Conservation (phyloP, 1,140 invertebrate genomes). For the Ceratina australensis region DNA sequence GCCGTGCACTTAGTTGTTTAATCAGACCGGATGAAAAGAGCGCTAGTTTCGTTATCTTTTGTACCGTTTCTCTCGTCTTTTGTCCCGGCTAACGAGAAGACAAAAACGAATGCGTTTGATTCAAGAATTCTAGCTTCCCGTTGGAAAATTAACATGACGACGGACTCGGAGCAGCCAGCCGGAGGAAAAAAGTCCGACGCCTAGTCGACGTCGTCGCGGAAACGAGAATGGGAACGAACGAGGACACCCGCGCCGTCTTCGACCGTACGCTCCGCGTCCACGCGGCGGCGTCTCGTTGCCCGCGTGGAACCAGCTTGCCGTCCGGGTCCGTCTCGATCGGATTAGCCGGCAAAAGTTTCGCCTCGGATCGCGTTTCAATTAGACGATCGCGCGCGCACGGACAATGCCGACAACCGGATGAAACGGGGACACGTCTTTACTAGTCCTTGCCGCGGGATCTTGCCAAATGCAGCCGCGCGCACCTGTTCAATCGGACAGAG, state of each 20-base stretch:
- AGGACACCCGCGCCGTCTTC: not conserved
- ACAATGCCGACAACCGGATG: constrained; percentile 50
- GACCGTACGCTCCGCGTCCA: not conserved
- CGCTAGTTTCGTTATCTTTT: constrained; percentile 47
- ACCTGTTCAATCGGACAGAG: constrained; percentile 58
- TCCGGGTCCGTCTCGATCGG: too few relatives aligned
- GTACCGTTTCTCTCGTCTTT: constrained; percentile 26
- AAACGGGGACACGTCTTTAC: constrained; percentile 40
- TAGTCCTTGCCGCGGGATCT: constrained; percentile 23
- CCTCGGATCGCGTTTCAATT: constrained; percentile 15
- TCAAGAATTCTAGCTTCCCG: constrained; percentile 23
- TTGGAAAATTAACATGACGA: constrained; percentile 37
- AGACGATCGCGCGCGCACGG: not conserved
- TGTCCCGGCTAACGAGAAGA: constrained; percentile 38
- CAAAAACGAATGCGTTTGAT: constrained; percentile 46
- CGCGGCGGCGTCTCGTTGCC: too few relatives aligned
- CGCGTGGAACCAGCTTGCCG: not conserved
- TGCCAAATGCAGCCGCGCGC: constrained; percentile 58
- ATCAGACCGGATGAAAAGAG: constrained; percentile 47
- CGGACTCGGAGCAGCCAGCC: not conserved
- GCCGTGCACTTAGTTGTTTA: constrained; percentile 41
- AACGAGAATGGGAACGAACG: not conserved
- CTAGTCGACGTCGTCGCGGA: not conserved
- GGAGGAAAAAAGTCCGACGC: not conserved
- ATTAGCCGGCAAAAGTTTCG: not conserved